Evolutionary conservation across 2,888 invertebrate species (phyloP), one percentile per base, ranked within the genome.

Genomic region (Plagodis pulveraria): DNA sequence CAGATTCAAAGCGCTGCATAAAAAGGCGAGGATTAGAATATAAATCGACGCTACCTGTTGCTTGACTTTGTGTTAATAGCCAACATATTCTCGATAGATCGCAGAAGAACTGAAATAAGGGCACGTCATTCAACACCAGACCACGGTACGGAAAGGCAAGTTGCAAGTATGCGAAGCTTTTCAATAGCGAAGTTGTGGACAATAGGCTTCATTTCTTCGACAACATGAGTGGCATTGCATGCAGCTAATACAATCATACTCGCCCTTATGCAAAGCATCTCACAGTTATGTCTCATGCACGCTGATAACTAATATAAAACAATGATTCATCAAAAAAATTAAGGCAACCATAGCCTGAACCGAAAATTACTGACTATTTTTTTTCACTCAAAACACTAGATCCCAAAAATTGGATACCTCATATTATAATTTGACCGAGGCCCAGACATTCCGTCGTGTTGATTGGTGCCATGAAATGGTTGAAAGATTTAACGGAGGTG

Each of bases 101-200:
- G 57, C 56, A 49, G 51, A 50, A 62, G 43, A 53, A 54, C 36
- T 78, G 77, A 78, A 86, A 85, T 85, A 83, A 83, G 86, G 83
- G 78, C 88, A 84, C 84, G 83, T 84, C 84, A 87, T 82, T 82
- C 81, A 80, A 85, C 81, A 83, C 76, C 71, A 76, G 72, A 78
- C 79, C 76, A 73, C 80, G 80, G 76, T 74, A 73, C 69, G 66
- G 64, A 64, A 70, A 56, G 52, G 64, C 66, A 70, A 56, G 52
- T 63, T 66, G 68, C 58, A 69, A 65, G 34, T 50, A 61, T 58
- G 58, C 60, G 58, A 59, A 48, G 50, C 32, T 35, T 36, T 62
- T 52, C 45, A 45, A 57, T 42, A 41, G 36, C 10, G 50, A 42
- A 56, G 45, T 56, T 69, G 53, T 56, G 50, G 51, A 71, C 67